Evolutionary conservation across 1,140 invertebrate genomes (phyloP).

Genomic region (Bombus soroeensis): DNA sequence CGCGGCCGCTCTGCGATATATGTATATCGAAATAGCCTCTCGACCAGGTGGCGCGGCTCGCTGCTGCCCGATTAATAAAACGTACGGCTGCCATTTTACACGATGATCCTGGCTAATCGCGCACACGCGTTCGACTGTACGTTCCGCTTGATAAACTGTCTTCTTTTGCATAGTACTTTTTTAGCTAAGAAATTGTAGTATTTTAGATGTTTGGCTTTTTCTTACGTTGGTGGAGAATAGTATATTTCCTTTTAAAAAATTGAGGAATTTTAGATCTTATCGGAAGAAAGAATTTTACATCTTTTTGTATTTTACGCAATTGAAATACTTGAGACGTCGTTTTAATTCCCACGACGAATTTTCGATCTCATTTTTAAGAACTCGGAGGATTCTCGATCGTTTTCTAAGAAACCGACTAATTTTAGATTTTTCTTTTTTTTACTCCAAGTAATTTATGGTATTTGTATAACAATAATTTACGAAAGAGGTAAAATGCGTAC

Average conservation of each 20-base stretch:
- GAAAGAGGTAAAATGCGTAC: no score
- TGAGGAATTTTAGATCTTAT: rapidly evolving
- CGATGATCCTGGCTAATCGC: constrained; percentile 11
- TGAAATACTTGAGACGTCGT: no score
- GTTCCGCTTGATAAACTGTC: background rate
- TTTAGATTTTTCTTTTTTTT: background rate
- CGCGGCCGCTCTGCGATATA: background rate
- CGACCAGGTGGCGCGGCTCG: constrained; percentile 23
- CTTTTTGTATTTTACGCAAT: no score
- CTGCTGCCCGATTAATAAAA: constrained; percentile 36
- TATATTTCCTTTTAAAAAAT: background rate
- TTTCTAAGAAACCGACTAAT: no score
- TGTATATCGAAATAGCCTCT: constrained; percentile 18
- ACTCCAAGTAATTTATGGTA: no score
- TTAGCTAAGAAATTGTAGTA: background rate
- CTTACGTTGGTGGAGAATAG: no score
- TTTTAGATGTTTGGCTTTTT: background rate
- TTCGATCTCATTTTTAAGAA: background rate
- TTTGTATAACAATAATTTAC: no score
- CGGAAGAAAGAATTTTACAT: background rate
- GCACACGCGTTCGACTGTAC: no score
- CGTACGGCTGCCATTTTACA: constrained; percentile 1
- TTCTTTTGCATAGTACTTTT: background rate
- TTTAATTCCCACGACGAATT: background rate
- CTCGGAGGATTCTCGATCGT: no score